These are phyloP conservation scores for Bombus breviceps DNA, from an alignment of 1,140 invertebrate species.

Conservation along the genomic window DNA sequence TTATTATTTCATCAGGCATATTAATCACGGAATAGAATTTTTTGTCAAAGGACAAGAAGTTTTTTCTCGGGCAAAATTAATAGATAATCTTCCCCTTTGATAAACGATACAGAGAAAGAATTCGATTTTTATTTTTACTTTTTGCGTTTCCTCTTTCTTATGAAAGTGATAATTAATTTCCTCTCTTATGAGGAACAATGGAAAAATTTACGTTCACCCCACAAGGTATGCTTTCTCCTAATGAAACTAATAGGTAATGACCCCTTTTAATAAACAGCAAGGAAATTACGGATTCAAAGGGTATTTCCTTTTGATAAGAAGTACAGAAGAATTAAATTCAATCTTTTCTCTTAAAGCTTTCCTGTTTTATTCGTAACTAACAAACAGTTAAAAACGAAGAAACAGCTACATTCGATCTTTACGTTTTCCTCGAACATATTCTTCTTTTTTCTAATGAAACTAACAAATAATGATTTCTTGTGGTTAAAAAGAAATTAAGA, in stretches of 20 bases:
- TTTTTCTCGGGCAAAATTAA: too few relatives aligned
- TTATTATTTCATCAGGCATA: background rate
- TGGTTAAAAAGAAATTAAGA: background rate
- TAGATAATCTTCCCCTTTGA: background rate
- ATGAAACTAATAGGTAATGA: background rate
- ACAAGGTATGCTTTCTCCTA: background rate
- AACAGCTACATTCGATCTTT: background rate
- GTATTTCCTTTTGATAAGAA: background rate
- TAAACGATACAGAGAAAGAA: background rate
- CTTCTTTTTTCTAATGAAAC: too few relatives aligned
- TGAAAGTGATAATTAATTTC: background rate
- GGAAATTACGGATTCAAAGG: background rate
- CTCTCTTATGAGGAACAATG: background rate
- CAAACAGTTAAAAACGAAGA: background rate
- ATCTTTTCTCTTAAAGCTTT: background rate
- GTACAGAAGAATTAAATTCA: background rate
- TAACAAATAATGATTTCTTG: background rate
- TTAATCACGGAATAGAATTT: background rate
- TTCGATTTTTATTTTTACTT: background rate
- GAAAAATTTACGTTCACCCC: background rate
- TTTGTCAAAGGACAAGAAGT: accelerated
- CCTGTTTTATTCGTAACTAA: background rate
- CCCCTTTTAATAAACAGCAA: background rate
- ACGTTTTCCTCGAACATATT: background rate
- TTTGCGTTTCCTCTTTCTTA: background rate